A percentile compares a stretch with the other conserved stretches of the same genome.
Conservation (phyloP, 2,888 invertebrate genomes). For the Mythimna vitellina region DNA sequence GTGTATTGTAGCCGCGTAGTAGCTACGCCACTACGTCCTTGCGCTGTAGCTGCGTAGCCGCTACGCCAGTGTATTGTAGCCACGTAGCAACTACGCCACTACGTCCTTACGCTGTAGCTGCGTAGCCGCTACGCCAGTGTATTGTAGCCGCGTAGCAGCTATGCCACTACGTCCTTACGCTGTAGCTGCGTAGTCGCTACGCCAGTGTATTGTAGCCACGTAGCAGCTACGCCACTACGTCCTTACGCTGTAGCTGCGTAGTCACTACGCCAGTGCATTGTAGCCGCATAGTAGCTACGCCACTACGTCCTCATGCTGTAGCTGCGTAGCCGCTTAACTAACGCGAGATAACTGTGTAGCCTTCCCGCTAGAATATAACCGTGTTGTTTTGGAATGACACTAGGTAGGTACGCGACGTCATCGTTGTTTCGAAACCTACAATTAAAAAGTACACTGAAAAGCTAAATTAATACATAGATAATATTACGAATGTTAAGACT, state of each 20-base stretch:
- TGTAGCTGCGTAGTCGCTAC: neutral
- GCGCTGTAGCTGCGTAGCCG: neutral
- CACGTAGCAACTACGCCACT: too few species aligned
- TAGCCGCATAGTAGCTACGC: neutral
- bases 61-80: neutral
- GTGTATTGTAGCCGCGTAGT: neutral
- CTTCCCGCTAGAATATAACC: too few species aligned
- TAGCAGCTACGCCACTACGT: too few species aligned
- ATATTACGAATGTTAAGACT: neutral
- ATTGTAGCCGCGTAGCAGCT: conserved; percentile 1
- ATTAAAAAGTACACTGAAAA: neutral
- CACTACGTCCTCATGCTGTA: too few species aligned
- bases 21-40: neutral
- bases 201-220: too few species aligned
- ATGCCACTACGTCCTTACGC: neutral
- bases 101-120: neutral
- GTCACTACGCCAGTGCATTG: neutral
- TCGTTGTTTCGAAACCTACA: too few species aligned
- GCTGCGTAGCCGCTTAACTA: too few species aligned
- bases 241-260: too few species aligned
- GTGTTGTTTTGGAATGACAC: neutral
- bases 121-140: neutral
- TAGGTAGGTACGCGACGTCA: neutral
- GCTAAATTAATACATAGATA: neutral
- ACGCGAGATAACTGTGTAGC: too few species aligned